Evolutionary conservation across 2,888 invertebrate genomes (phyloP), one percentile per base, ranked within the genome.

Genomic region (Brachyptera putata): DNA sequence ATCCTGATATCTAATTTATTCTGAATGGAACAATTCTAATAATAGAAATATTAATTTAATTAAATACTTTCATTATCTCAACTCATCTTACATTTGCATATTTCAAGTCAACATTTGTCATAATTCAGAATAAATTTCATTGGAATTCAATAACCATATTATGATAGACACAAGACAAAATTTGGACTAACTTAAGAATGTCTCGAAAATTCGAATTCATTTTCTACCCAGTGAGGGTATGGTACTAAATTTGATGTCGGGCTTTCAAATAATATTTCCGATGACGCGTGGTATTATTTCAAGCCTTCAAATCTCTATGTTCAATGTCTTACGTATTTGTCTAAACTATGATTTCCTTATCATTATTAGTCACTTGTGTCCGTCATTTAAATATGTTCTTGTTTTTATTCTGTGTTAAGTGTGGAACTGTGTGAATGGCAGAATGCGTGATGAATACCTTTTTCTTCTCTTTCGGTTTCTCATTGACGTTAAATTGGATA

Each of bases 361-460:
- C 34, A 49, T 53, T 60, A 39, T 60, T 48, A 72, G 72, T 70
- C 73, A 75, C 76, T 77, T 76, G 76, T 76, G 77, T 76, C 76
- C 75, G 75, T 76, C 76, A 75, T 74, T 74, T 75, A 64, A 63
- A n/a, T n/a, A n/a, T n/a, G n/a, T n/a, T 75, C 60, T 62, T 59
- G 57, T 59, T n/a, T 61, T 56, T 60, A 62, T 57, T 61, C 63
- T 66, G 65, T 66, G 65, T 64, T 60, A 60, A 7, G 60, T 60
- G 41, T 50, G 48, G 64, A 65, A 62, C n/a, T 61, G 67, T 61
- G 64, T 50, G 63, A 56, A 37, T 36, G 64, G 58, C 72, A 74
- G 72, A 72, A 72, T 74, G 74, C 74, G 71, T 73, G 73, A n/a
- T n/a, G n/a, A n/a, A n/a, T n/a, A n/a, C n/a, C n/a, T n/a, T n/a